Evolutionary conservation across 2,888 invertebrate species (phyloP), one percentile per base, ranked within the genome.

Genomic region (Ormyrus nitidulus): DNA sequence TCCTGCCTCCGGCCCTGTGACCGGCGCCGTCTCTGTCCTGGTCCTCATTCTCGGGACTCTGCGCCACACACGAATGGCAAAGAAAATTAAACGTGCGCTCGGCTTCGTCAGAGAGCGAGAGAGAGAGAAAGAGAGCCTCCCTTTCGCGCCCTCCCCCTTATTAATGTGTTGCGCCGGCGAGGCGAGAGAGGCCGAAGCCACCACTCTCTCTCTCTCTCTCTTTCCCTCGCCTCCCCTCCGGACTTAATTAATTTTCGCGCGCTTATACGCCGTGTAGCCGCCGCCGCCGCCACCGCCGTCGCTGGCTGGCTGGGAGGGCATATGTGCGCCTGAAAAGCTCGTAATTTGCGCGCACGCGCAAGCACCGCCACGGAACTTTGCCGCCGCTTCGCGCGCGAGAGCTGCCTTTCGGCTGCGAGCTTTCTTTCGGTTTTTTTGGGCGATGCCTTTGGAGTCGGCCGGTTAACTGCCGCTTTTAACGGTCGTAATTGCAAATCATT

Each of bases 11-110:
- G 69, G 77, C 62, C 58, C 70, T 65, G 69, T 79, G 71, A 53
- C 65, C 69, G 44, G 66, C 78, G 66, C 75, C 76, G 58, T 81
- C 65, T 46, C 77, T 82, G 58, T 79, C 83, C 74, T 84, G 82
- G 77, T 80, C 83, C 66, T 86, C 85, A 82, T 85, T 84, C 19
- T 86, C 86, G 61, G 87, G 82, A 80, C 85, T 81, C 86, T 85
- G 78, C 58, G 65, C 54, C 10, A 7, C 11, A 34, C 34, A 34
- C 34, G 34, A 34, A 34, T 34, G 56, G 34, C 59, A 71, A 59
- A 61, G 51, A 71, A 65, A 56, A 58, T 34, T 34, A 34, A 49
- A 53, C 19, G 34, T 34, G 34, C 44, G 13, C 10, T 56, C 44
- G 58, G 34, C 34, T 3, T 34, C 34, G 34, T 4, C 34, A 3